A percentile compares a stretch with the other conserved stretches of the same genome.
phyloP scores from a whole-genome alignment of 37 sponge, comb jelly and placozoan species.

The Lycopodina hypogea region DNA sequence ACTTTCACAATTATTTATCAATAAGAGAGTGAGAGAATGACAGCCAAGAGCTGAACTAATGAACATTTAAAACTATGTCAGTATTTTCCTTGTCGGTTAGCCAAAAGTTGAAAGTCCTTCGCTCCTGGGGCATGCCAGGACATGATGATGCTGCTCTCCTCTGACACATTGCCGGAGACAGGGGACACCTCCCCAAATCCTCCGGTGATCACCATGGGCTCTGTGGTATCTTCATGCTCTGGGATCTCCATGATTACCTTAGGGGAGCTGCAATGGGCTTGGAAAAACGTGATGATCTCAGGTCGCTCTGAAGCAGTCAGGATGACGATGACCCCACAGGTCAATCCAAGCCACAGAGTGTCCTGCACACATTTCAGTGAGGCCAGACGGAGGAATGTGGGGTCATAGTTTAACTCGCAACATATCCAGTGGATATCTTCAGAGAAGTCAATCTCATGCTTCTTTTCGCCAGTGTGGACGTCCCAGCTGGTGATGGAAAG shows the following conservation, averaged over 20 bases:
- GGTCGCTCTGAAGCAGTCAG: slow-evolving; percentile 46
- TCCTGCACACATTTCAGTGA: slow-evolving; percentile 52
- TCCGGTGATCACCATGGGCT: slow-evolving; percentile 55
- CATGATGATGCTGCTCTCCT: slow-evolving; percentile 52
- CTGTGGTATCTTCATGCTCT: not conserved
- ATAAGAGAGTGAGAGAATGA: too few relatives aligned
- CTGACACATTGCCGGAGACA: not conserved
- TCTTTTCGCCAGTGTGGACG: slow-evolving; percentile 19
- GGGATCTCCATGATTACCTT: slow-evolving; percentile 65
- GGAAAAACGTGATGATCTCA: slow-evolving; percentile 35
- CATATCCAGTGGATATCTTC: slow-evolving; percentile 33
- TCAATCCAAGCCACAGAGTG: slow-evolving; percentile 70
- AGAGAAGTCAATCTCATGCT: slow-evolving; percentile 32
- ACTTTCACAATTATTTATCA: too few relatives aligned
- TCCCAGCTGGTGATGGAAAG: slow-evolving; percentile 60
- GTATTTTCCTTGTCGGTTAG: slow-evolving; percentile 17
- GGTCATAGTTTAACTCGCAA: slow-evolving; percentile 29
- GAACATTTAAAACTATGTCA: not conserved
- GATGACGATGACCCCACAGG: slow-evolving; percentile 59
- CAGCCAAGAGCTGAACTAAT: too few relatives aligned
- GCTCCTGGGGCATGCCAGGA: slow-evolving; percentile 64
- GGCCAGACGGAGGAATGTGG: slow-evolving; percentile 41
- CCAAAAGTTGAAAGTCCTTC: slow-evolving; percentile 34
- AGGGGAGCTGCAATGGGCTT: slow-evolving; percentile 48
- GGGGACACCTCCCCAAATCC: slow-evolving; percentile 63